Conservation (phyloP, 2,113 vertebrate genomes). For the Laticauda laticaudata region DNA sequence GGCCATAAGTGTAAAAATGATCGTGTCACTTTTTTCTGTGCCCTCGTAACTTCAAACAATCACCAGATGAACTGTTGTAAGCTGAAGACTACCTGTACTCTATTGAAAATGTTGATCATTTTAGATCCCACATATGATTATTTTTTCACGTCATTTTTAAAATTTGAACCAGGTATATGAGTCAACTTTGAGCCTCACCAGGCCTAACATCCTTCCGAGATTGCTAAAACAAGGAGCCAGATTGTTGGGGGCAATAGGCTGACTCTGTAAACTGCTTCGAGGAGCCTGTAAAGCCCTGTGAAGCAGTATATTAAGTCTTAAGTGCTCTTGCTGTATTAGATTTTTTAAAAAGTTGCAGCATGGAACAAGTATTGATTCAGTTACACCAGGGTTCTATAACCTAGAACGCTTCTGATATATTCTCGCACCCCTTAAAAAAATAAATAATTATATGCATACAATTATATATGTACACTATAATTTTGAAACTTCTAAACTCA, state of each 20-base stretch:
- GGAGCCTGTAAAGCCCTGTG: too few relatives aligned
- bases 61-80: neutral
- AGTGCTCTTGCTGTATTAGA: neutral
- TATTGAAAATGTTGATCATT: neutral
- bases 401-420: too few relatives aligned
- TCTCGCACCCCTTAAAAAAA: too few relatives aligned
- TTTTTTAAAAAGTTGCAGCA: neutral
- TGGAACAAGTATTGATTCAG: neutral
- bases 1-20: neutral
- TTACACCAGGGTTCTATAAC: neutral
- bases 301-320: too few relatives aligned
- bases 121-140: neutral
- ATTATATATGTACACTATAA: too few relatives aligned
- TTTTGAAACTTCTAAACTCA: too few relatives aligned
- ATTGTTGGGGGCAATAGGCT: too few relatives aligned
- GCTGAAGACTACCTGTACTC: neutral
- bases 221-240: too few relatives aligned
- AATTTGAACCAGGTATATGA: neutral
- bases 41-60: neutral
- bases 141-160: neutral
- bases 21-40: neutral
- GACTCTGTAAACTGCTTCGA: too few relatives aligned
- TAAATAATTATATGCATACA: too few relatives aligned
- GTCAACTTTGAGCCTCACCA: too few relatives aligned
- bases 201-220: too few relatives aligned